Evolutionary conservation across 2,113 vertebrate species (phyloP).

Genomic region (Rhadina sibilatrix): DNA sequence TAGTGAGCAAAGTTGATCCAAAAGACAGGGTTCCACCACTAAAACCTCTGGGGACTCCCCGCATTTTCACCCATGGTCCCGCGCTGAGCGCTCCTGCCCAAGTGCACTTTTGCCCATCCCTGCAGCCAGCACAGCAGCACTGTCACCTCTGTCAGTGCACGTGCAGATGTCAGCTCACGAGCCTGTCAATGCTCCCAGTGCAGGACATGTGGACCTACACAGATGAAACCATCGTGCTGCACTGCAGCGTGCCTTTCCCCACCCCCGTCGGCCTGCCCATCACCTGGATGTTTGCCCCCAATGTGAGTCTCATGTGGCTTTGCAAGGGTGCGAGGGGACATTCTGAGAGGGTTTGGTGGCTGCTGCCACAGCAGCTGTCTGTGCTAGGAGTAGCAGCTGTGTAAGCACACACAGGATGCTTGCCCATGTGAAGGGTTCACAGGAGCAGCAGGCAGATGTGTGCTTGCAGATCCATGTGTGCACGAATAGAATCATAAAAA

Average conservation of each 20-base stretch:
- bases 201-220: neutral
- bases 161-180: neutral
- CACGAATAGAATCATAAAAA: neutral
- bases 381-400: neutral
- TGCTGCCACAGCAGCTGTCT: neutral
- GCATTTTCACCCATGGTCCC: neutral
- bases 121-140: neutral
- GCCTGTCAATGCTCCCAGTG: neutral
- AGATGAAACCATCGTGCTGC: neutral
- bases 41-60: neutral
- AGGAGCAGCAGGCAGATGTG: neutral
- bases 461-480: rapidly evolving
- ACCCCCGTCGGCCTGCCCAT: rapidly evolving
- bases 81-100: rapidly evolving
- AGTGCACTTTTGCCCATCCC: neutral
- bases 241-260: neutral
- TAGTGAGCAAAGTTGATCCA: neutral
- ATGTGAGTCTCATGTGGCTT: neutral
- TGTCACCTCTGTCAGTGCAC: rapidly evolving
- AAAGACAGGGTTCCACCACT: neutral
- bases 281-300: conserved; percentile 31
- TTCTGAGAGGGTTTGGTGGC: neutral
- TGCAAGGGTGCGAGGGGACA: neutral
- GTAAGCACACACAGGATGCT: neutral
- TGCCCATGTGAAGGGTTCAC: rapidly evolving